Evolutionary conservation across 37 sponge, comb jelly and placozoan species (phyloP), one percentile per base, ranked within the genome.

Genomic region (Mnemiopsis leidyi): DNA sequence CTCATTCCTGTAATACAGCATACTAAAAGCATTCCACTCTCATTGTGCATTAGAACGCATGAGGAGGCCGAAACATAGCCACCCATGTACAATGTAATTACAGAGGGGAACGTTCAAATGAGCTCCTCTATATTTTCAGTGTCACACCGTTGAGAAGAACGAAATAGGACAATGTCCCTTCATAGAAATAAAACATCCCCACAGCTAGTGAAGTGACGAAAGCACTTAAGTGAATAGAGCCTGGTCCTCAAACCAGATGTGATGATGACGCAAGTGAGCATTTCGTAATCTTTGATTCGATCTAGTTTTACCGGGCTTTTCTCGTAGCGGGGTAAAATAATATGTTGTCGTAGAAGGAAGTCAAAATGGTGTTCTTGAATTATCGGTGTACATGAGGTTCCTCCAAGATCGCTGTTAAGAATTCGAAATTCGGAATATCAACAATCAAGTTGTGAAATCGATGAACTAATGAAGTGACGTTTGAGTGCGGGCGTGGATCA

Each of bases 21-120:
- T 85, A 85, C 90, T 85, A 85, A 85, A 85, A 85, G 90, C 90
- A 85, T 85, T 85, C 90, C 79, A 77, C 79, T 77, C 79, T 77
- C 79, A 13, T 77, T 16, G 79, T 0, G 26, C 79, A 77, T 77
- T 77, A 77, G 61, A 48, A 48, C 61, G 61, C 61, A 48, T 48
- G 13, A 48, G 61, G 61, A 48, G 61, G 5, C 61, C 61, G 61
- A 13, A 48, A 48, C 61, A 48, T 48, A 18, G 61, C 61, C 61
- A 48, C 61, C 61, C 61, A 48, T 48, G 61, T 48, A 48, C 61
- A 48, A 48, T 48, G 13, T 48, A 48, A 48, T 48, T 48, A 48
- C 61, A n/a, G 61, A 48, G 9, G 61, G 61, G 61, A 48, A 48
- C 61, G 61, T 13, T 48, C 61, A 48, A 48, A 48, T 48, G 61